Evolutionary conservation across 2,888 invertebrate genomes (phyloP), one percentile per base, ranked within the genome.

Genomic region (Rhagonycha lutea): DNA sequence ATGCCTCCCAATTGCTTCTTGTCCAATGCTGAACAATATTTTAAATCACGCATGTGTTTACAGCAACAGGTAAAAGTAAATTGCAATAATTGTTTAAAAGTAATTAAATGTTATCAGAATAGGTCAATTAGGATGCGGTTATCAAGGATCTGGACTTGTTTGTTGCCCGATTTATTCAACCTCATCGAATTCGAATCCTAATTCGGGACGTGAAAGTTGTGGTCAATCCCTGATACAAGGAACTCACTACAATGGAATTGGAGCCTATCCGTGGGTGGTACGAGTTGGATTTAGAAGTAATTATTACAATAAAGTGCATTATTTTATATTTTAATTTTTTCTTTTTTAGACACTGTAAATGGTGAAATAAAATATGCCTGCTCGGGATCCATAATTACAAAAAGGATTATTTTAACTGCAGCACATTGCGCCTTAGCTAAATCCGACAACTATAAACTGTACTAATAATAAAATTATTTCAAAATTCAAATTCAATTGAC

Each of bases 361-460:
- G 93, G 93, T 3, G 92, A 91, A 78, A 90, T 92, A 62, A 92
- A 93, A 63, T 94, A 93, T 86, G 94, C 95, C 2, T 95, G 95
- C 84, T 92, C 92, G 68, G 95, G 95, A 2, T 93, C 94, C 0
- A 93, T 95, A 18, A 91, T 95, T 72, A 89, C 85, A 78, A 86
- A 87, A 77, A 88, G 90, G 61, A 88, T 92, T 0, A 89, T 95
- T 61, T 86, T 95, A 47, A 95, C 95, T 0, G 94, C 95, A 0
- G 95, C 94, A 0, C 94, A 95, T 83, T 95, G 95, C 84, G 95
- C 94, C 1, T 86, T 95, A 71, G 94, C 94, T 0, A 94, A 93
- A 84, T 93, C 94, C 10, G 92, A 93, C 70, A 93, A 92, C 81
- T 94, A 93, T 84, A 92, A 94, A 87, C 86, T 95, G 94, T 95